These are phyloP conservation scores for Calcarius lapponicus DNA, from an alignment of 2,797 vertebrate species.

Conservation along the genomic window DNA sequence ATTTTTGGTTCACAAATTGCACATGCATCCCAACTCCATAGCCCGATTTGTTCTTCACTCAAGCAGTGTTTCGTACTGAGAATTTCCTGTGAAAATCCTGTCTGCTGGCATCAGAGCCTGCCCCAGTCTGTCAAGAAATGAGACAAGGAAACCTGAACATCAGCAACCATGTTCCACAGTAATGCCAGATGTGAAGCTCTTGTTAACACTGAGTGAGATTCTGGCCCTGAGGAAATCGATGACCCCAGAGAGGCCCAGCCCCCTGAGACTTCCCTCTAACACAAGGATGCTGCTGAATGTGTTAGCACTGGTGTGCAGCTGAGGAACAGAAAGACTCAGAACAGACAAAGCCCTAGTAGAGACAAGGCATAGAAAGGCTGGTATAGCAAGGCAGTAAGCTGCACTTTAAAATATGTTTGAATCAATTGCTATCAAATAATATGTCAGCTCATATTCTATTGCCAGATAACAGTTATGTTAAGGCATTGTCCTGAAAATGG, in stretches of 20 bases:
- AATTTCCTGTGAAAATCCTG: not conserved
- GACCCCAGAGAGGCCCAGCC: not conserved
- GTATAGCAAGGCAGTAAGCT: not conserved
- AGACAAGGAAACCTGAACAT: not conserved
- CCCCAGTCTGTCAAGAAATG: not conserved
- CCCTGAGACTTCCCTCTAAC: not conserved
- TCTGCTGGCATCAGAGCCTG: not conserved
- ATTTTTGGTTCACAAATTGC: not conserved
- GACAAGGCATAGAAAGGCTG: not conserved
- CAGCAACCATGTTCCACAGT: not conserved
- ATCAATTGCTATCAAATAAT: not conserved
- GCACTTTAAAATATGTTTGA: not conserved
- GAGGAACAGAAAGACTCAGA: not conserved
- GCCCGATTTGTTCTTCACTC: not conserved
- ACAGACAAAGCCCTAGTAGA: not conserved
- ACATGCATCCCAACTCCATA: accelerated
- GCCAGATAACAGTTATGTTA: not conserved
- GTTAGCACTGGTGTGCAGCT: not conserved
- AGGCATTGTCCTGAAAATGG: not conserved
- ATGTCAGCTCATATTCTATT: not conserved
- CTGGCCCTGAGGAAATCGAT: not conserved
- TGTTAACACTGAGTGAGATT: not conserved
- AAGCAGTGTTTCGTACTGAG: not conserved
- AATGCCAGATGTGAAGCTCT: not conserved
- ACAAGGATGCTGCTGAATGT: not conserved